Conservation (phyloP, 64 coral and sea anemone genomes). For the Catalaphyllia jardinei region DNA sequence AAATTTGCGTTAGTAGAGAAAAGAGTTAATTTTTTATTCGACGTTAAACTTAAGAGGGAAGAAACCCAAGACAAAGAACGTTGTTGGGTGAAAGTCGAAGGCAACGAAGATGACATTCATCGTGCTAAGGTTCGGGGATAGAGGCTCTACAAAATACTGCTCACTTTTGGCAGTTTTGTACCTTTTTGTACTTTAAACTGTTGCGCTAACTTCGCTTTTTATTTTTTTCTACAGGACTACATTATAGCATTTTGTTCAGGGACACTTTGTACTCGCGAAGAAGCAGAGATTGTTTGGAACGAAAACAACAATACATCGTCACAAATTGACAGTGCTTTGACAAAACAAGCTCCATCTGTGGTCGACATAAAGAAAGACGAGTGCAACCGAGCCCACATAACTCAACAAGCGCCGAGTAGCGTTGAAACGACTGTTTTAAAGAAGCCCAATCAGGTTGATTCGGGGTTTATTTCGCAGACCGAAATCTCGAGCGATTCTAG, state of each 20-base stretch:
- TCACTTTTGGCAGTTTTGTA: neutral
- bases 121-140: constrained; percentile 20
- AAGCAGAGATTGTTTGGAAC: constrained; percentile 31
- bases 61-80: neutral
- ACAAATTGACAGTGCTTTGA: neutral
- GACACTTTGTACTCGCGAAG: neutral
- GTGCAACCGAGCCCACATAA: neutral
- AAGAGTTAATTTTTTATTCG: constrained; percentile 3
- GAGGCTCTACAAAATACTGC: neutral
- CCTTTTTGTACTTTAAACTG: neutral
- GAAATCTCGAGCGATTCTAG: neutral
- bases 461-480: neutral
- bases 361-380: neutral
- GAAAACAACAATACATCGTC: constrained; percentile 31
- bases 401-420: neutral
- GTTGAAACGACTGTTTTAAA: neutral
- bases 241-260: constrained; percentile 16
- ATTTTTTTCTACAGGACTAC: constrained; percentile 22
- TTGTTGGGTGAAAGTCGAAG: constrained; percentile 41
- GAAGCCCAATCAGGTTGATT: neutral
- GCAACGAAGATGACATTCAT: constrained; percentile 8
- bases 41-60: neutral
- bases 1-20: constrained; percentile 24
- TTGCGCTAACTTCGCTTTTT: neutral
- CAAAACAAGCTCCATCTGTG: constrained; percentile 36